These are phyloP conservation scores for Heliothis peltigera DNA, from an alignment of 2,888 invertebrate genomes.

Conservation along the genomic window DNA sequence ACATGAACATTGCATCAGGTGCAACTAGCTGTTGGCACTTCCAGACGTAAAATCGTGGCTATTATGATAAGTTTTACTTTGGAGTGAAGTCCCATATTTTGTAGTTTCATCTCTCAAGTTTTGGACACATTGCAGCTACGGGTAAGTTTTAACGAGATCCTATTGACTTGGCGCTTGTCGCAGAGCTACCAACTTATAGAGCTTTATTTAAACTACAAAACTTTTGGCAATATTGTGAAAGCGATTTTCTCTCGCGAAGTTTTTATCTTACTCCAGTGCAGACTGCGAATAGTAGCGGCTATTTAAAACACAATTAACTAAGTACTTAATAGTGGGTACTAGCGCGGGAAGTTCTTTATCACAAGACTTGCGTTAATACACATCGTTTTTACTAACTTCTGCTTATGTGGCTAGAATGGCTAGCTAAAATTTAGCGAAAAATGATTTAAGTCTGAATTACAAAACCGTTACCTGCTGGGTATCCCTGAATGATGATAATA, in stretches of 20 bases:
- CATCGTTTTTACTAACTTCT: not conserved
- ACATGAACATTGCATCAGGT: not conserved
- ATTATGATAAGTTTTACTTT: constrained; percentile 29
- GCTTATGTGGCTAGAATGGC: too few relatives aligned
- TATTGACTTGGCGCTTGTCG: constrained; percentile 80
- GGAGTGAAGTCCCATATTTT: constrained; percentile 36
- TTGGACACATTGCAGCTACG: constrained; percentile 67
- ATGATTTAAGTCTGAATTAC: too few relatives aligned
- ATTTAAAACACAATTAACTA: constrained; percentile 61
- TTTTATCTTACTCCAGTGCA: constrained; percentile 59
- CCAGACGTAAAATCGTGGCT: not conserved
- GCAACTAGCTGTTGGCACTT: not conserved
- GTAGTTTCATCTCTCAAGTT: constrained; percentile 59
- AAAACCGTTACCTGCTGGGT: too few relatives aligned
- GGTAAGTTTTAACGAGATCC: constrained; percentile 80
- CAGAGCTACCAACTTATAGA: constrained; percentile 74
- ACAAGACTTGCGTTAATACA: constrained; percentile 12
- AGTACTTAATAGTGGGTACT: constrained; percentile 37
- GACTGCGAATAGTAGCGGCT: constrained; percentile 51
- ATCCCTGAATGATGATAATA: too few relatives aligned
- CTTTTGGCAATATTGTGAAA: constrained; percentile 69
- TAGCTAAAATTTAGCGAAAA: too few relatives aligned
- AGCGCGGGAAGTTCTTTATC: constrained; percentile 18
- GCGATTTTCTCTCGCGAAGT: constrained; percentile 61
- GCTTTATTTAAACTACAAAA: constrained; percentile 77